These are phyloP conservation scores for Holothuria scabra DNA, from an alignment of 53 echinoderm and acorn worm species.

Conservation along the genomic window DNA sequence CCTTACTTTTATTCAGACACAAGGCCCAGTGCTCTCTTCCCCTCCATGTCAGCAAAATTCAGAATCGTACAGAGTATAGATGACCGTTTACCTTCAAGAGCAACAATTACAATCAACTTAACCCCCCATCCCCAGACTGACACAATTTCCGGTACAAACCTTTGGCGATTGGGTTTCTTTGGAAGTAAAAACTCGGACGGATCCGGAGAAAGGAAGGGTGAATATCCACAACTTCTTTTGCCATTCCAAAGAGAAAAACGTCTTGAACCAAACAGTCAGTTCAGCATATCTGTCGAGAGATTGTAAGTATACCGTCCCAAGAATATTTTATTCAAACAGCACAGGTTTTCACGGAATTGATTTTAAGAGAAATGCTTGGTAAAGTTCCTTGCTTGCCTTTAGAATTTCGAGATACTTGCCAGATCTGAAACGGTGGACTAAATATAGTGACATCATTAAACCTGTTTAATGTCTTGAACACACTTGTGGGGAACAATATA, in stretches of 20 bases:
- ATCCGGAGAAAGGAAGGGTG: slow-evolving; percentile 74
- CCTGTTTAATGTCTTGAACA: too few species aligned
- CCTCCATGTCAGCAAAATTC: neutral
- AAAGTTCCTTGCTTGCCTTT: too few species aligned
- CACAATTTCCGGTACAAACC: slow-evolving; percentile 60
- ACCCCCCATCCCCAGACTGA: neutral
- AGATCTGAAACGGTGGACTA: too few species aligned
- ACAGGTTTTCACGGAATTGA: too few species aligned
- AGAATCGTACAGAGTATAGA: neutral
- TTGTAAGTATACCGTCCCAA: neutral
- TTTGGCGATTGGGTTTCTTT: slow-evolving; percentile 85
- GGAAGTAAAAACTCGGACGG: slow-evolving; percentile 82
- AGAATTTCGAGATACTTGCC: too few species aligned
- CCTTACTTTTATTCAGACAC: too few species aligned
- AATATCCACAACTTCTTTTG: slow-evolving; percentile 72
- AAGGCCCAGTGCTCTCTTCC: slow-evolving; percentile 11
- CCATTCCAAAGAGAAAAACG: neutral
- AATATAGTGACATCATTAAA: too few species aligned
- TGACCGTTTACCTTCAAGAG: neutral
- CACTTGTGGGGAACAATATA: too few species aligned
- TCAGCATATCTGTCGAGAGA: neutral
- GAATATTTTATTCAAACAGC: neutral
- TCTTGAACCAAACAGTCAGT: neutral
- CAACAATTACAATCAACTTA: slow-evolving; percentile 5
- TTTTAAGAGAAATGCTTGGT: too few species aligned